A percentile compares a stretch with the other conserved stretches of the same genome.
phyloP scores from a whole-genome alignment of 2,797 vertebrate species.

The Melanotaenia pygmaea region DNA sequence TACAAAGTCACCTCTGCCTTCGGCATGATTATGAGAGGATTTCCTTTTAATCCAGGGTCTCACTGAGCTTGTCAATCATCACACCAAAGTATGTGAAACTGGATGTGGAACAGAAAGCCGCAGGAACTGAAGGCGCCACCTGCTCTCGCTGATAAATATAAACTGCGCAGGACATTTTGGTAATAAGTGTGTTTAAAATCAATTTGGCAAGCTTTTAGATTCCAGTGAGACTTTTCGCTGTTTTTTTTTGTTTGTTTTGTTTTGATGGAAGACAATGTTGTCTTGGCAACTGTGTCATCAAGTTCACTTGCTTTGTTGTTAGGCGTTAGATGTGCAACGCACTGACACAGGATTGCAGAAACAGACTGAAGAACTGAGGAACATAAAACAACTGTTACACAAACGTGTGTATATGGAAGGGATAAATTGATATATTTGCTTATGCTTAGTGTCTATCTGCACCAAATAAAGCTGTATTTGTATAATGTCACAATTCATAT shows the following conservation, averaged over 20 bases:
- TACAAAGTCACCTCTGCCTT: slow-evolving; percentile 41
- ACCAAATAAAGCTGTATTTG: not conserved
- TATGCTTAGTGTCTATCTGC: not conserved
- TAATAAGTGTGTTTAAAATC: not conserved
- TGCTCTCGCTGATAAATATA: slow-evolving; percentile 27
- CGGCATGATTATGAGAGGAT: slow-evolving; percentile 58
- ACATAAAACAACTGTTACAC: slow-evolving; percentile 19
- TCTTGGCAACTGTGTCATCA: slow-evolving; percentile 33
- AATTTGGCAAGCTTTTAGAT: not conserved
- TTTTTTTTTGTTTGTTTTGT: not conserved
- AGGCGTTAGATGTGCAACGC: slow-evolving; percentile 37
- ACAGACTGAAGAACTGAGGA: slow-evolving; percentile 44
- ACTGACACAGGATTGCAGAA: slow-evolving; percentile 54
- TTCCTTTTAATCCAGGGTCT: slow-evolving; percentile 68
- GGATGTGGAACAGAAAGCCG: slow-evolving; percentile 15
- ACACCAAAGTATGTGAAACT: slow-evolving; percentile 25
- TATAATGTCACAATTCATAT: slow-evolving; percentile 9
- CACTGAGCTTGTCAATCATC: slow-evolving; percentile 60
- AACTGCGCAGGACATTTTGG: not conserved
- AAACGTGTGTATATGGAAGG: slow-evolving; percentile 1
- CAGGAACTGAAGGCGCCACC: slow-evolving; percentile 12
- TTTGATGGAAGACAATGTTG: slow-evolving; percentile 8
- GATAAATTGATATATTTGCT: not conserved
- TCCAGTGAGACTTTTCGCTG: not conserved
- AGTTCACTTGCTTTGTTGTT: slow-evolving; percentile 35